Base-by-base conservation (phyloP, 2,888 invertebrate species). In the Smittia sp. region DNA sequence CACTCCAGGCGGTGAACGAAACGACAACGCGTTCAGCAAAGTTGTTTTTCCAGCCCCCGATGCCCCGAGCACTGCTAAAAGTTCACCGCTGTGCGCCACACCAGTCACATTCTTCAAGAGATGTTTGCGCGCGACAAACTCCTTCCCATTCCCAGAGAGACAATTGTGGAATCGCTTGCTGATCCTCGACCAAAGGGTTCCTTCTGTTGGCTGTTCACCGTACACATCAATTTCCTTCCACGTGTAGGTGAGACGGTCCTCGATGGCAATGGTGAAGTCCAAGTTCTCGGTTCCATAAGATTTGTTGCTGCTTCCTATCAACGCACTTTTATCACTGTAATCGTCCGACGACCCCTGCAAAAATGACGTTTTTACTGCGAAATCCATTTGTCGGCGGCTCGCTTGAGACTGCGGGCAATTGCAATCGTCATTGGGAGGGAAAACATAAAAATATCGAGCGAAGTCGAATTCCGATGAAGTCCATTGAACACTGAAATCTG, bases 31-130 rank as follows among this genome's bases (percentile, higher is more conserved):
- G 81, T 98, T 97, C 74, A 98, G 84, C 1, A 98, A 86, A 0
- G 96, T 97, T 0, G 97, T 96, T 84, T 98, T 98, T 1, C 97
- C 97, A 0, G 96, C 94, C 0, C 97, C 97, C 27, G 92, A 93
- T 0, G 93, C 90, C 0, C 95, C 95, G 88, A 96, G 89, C 65
- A 95, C 90, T 1, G 94, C 94, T 63, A 95, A 83, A 27, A 95
- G 82, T 79, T 95, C 94, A 0, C 94, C 94, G 0, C 94, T 92
- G 79, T 90, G 88, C 0, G 94, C 94, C 1, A 90, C 87, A 0
- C 95, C 95, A 76, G 86, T 90, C 6, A 93, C 93, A 81, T 88
- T 89, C 80, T 89, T 90, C 13, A 93, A 82, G 75, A 93, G 85
- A 80, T 92, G 92, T 77, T 90, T 91, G 75, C 88, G 84, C 1